Evolutionary conservation across 1,140 invertebrate species (phyloP), one percentile per base, ranked within the genome.

Genomic region (Bombus soroeensis): DNA sequence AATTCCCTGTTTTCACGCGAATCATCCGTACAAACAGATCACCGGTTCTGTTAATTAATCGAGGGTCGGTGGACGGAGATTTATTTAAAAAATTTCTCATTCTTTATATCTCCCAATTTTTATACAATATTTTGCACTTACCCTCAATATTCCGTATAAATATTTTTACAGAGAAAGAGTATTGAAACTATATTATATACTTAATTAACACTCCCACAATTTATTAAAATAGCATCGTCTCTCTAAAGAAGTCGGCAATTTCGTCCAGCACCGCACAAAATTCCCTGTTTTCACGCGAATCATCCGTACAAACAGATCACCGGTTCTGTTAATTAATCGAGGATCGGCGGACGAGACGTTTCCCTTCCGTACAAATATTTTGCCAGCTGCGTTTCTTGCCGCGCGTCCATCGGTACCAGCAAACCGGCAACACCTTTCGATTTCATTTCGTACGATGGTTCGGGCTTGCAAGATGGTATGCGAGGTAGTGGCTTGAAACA

Each of bases 401-500:
- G 32, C 32, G 64, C 73, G 59, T 81, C 53, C 71, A 53, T 57
- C 83, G 57, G 53, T 39, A 39, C n/a, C 41, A 41, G 37, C 39
- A 62, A 62, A 28, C 72, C 66, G 73, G 47, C 57, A 82, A 71
- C 86, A 88, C 82, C 88, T 90, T 90, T 90, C 89, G 89, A 91
- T 92, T 92, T 85, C 89, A 73, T 90, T 88, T 92, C 76, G 78
- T 91, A 79, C 85, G 83, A 88, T 85, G 37, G 22, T 53, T n/a
- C 89, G 85, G 88, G 92, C 93, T 91, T 93, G 92, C 89, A 93
- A 92, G 91, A 92, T 92, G 91, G 86, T 88, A 15, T 72, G 80
- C 90, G 86, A 59, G 74, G 72, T 80, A 85, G 47, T 28, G 25
- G n/a, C 25, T 70, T 10, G 32, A 34, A 62, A 70, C 81, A 47